Conservation (phyloP, 2,888 invertebrate genomes). For the Amphipoea oculea region DNA sequence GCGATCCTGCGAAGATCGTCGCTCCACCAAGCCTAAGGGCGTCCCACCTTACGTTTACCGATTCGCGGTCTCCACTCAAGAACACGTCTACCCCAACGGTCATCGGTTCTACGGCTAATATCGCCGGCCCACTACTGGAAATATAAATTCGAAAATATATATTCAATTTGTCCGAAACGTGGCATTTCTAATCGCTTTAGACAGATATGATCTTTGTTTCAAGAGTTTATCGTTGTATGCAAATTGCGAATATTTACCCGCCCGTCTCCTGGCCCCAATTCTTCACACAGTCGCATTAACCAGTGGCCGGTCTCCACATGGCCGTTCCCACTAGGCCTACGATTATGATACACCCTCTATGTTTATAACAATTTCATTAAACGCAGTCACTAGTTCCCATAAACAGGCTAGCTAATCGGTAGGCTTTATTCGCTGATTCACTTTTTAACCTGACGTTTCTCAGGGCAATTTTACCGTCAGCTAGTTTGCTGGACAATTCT, state of each 20-base stretch:
- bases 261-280: constrained; percentile 19
- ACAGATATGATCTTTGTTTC: not conserved
- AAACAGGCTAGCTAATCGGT: constrained; percentile 74
- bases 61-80: no score
- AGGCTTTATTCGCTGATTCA: constrained; percentile 74
- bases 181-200: not conserved
- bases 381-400: constrained; percentile 74
- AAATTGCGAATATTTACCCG: not conserved
- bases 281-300: constrained; percentile 38
- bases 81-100: no score
- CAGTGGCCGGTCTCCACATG: constrained; percentile 72
- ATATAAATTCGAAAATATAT: not conserved
- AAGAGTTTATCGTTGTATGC: not conserved
- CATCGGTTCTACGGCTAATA: no score
- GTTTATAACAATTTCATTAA: constrained; percentile 84
- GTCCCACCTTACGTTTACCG: no score
- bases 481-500: constrained; percentile 61
- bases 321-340: constrained; percentile 76
- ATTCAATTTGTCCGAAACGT: not conserved
- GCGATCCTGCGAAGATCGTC: no score
- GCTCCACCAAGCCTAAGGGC: no score
- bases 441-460: constrained; percentile 71
- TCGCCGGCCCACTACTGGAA: no score
- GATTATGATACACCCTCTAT: constrained; percentile 76
- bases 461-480: constrained; percentile 70